A percentile compares a stretch with the other conserved stretches of the same genome.
phyloP scores from a whole-genome alignment of 2,888 invertebrate species.

The Geotrupes spiniger region DNA sequence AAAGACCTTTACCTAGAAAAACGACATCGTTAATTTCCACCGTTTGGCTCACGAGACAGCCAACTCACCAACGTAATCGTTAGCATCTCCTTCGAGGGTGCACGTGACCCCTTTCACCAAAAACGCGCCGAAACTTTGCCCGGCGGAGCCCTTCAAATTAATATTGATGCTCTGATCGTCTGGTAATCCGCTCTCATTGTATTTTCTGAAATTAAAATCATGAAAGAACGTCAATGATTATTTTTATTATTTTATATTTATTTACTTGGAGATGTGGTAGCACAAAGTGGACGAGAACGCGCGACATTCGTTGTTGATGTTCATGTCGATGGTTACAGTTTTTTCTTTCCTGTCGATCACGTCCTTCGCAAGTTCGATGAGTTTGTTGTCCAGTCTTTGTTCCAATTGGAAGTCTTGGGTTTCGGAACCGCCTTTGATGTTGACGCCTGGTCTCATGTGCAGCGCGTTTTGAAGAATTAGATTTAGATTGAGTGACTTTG shows the following conservation, averaged over 20 bases:
- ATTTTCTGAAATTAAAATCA: constrained; percentile 61
- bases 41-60: background rate
- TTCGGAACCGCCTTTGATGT: constrained; percentile 86
- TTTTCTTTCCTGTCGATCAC: constrained; percentile 73
- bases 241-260: constrained; percentile 27
- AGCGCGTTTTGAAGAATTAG: constrained; percentile 86
- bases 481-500: constrained; percentile 79
- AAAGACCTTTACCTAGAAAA: constrained; percentile 72
- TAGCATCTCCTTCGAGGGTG: constrained; percentile 93
- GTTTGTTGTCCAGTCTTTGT: constrained; percentile 74
- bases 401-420: constrained; percentile 85
- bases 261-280: constrained; percentile 91
- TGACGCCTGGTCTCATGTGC: constrained; percentile 84
- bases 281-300: constrained; percentile 93
- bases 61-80: constrained; percentile 89
- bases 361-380: constrained; percentile 69
- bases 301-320: constrained; percentile 87
- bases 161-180: constrained; percentile 75
- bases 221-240: background rate
- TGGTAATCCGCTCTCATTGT: constrained; percentile 83
- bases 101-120: constrained; percentile 86
- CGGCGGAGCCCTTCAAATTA: constrained; percentile 86
- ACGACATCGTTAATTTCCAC: background rate
- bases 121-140: constrained; percentile 99
- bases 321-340: constrained; percentile 69